phyloP scores from a whole-genome alignment of 2,113 vertebrate genomes.

The Fulica atra region DNA sequence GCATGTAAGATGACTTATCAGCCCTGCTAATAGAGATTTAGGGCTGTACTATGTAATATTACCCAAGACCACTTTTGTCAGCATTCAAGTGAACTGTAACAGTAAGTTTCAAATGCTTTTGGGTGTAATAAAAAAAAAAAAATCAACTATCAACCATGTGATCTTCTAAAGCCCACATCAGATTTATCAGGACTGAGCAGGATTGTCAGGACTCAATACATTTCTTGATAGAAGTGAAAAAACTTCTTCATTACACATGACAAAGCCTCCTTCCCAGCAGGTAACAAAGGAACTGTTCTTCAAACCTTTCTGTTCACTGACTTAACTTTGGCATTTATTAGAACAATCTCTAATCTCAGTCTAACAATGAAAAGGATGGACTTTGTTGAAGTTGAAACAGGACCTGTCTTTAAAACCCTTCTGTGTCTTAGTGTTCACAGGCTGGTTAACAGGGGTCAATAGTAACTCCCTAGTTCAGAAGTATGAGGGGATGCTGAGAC shows the following conservation, averaged over 20 bases:
- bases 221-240: neutral
- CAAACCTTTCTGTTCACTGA: neutral
- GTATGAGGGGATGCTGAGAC: neutral
- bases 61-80: neutral
- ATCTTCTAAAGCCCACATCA: neutral
- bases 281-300: neutral
- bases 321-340: neutral
- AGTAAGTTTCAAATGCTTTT: neutral
- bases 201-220: neutral
- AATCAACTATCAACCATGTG: neutral
- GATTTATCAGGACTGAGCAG: neutral
- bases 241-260: neutral
- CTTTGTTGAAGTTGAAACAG: neutral
- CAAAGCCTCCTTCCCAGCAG: neutral
- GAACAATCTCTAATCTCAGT: neutral
- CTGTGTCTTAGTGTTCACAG: neutral
- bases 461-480: neutral
- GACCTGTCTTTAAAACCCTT: neutral
- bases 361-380: neutral
- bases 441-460: neutral
- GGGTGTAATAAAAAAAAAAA: neutral
- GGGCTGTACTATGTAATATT: neutral
- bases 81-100: neutral
- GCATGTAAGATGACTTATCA: neutral
- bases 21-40: neutral